Percentiles rank a stretch among this genome's conserved stretches.
Evolutionary conservation across 2,113 vertebrate species (phyloP).

Genomic region (Heliornis fulica): DNA sequence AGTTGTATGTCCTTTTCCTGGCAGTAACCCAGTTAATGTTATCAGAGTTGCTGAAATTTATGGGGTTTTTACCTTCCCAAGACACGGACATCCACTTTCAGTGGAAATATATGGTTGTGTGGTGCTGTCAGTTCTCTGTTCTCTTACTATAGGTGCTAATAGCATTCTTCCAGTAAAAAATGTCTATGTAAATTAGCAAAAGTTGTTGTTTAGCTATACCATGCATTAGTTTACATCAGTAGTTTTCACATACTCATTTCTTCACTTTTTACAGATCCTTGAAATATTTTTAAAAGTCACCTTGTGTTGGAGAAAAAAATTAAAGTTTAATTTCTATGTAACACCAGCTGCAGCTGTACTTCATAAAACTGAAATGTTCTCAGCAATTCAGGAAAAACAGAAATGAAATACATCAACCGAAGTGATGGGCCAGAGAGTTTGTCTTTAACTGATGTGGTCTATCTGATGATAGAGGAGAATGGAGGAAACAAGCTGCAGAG

Average conservation of each 20-base stretch:
- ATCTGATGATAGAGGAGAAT: background rate
- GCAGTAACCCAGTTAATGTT: background rate
- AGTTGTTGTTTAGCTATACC: background rate
- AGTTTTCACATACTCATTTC: background rate
- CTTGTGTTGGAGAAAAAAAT: background rate
- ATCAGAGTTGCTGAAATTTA: background rate
- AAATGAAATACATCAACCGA: background rate
- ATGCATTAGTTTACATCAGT: background rate
- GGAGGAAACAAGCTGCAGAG: background rate
- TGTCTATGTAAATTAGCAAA: background rate
- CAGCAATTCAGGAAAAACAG: background rate
- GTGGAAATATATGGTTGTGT: background rate
- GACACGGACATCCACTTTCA: background rate
- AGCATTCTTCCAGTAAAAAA: background rate
- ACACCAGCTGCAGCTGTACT: background rate
- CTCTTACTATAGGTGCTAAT: background rate
- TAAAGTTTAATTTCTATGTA: accelerated
- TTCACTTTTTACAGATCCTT: background rate
- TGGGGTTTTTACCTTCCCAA: background rate
- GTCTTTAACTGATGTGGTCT: background rate
- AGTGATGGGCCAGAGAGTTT: background rate
- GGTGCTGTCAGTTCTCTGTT: background rate
- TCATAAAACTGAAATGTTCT: background rate
- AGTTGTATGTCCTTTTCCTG: background rate
- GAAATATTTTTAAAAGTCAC: background rate